Conservation (phyloP, 2,888 invertebrate species). For the Heteromurus nitidus region DNA sequence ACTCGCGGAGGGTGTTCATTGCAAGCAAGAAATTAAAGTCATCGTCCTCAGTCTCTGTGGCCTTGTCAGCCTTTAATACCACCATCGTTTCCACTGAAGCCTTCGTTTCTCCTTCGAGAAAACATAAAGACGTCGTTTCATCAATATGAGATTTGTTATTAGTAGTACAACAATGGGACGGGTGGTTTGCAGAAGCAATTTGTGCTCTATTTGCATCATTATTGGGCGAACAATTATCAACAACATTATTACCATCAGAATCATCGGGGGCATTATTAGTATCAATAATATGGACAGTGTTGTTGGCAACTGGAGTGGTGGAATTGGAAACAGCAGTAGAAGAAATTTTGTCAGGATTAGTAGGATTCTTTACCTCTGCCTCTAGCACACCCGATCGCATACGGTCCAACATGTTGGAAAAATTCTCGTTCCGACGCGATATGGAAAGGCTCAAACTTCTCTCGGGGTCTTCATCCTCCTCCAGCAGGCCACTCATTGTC, state of each 20-base stretch:
- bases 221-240: constrained; percentile 36
- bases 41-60: constrained; percentile 70
- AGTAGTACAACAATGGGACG: constrained; percentile 45
- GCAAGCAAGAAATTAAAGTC: constrained; percentile 54
- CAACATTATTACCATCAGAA: constrained; percentile 34
- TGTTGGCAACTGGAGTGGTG: constrained; percentile 35
- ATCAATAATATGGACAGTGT: constrained; percentile 31
- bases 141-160: constrained; percentile 32
- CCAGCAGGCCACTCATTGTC: constrained; percentile 30
- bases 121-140: constrained; percentile 57
- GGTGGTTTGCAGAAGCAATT: constrained; percentile 50
- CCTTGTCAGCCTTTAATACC: constrained; percentile 71
- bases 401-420: constrained; percentile 54
- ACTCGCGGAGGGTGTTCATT: constrained; percentile 40
- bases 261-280: constrained; percentile 27
- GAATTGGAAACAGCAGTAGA: constrained; percentile 31
- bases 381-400: constrained; percentile 48
- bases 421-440: constrained; percentile 50
- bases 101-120: constrained; percentile 66
- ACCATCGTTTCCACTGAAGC: constrained; percentile 68
- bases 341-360: constrained; percentile 35
- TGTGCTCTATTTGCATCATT: constrained; percentile 40
- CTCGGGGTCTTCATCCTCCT: constrained; percentile 39
- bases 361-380: constrained; percentile 50
- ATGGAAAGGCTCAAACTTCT: constrained; percentile 29